Evolutionary conservation across 2,888 invertebrate genomes (phyloP), one percentile per base, ranked within the genome.

Genomic region (Amiota minor): DNA sequence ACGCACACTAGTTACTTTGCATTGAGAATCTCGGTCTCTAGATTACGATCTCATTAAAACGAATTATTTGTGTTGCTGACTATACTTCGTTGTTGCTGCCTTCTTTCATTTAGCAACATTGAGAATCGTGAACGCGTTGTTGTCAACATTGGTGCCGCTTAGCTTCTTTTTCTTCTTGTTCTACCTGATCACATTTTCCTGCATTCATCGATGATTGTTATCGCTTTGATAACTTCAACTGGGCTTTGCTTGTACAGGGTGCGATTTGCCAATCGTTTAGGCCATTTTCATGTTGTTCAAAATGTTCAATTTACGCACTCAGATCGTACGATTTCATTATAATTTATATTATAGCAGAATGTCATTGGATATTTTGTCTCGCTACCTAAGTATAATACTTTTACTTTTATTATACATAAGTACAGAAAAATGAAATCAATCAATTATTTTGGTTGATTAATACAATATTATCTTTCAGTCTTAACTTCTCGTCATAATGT

Each of bases 41-140:
- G 88, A 87, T 87, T 86, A 86, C 81, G 87, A 87, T 88, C 87
- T 87, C 87, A 87, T 87, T 87, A 87, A 87, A 87, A 82, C 86
- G 87, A 86, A 87, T 87, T 87, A 87, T 86, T 87, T 86, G 87
- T 86, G 86, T 86, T 83, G 80, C 79, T 80, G 83, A 35, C 46
- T 50, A 35, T 18, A 14, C 12, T 14, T 20, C 9, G n/a, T 70
- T 23, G 67, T 20, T 64, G 35, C 35, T 35, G 35, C 35, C 35
- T 35, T 35, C 35, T 35, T 35, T 35, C 35, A 35, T 35, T 35
- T 35, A 35, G 35, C 35, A 35, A 35, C 35, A 35, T 35, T 35
- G 35, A 35, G 35, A 35, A 35, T 35, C 53, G 16, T 53, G n/a
- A 14, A 53, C 53, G 16, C 16, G 53, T 14, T 53, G 12, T n/a